Evolutionary conservation across 2,113 vertebrate species (phyloP), one percentile per base, ranked within the genome.

Genomic region (Noctilio leporinus): DNA sequence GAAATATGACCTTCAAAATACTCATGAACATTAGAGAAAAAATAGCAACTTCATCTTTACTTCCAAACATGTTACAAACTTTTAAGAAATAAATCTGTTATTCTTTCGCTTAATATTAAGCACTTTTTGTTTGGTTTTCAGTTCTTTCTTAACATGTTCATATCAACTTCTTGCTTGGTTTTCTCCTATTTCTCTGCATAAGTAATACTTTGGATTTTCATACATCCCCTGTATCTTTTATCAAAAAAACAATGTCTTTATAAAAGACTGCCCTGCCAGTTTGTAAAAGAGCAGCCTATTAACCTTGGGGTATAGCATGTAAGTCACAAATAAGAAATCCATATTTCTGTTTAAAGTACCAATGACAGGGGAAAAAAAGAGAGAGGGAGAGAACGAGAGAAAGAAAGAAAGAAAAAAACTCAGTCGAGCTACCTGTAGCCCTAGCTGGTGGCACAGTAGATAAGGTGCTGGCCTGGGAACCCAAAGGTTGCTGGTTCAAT

Each of bases 151-250:
- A 17, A 17, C 11, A 51, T 87, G 24, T 72, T 87, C 91, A 45
- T 65, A 59, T 91, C 76, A 67, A 33, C 26, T 89, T 86, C 67
- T 95, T 95, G 8, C 38, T 89, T 83, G 9, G 11, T 89, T 95
- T 94, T 47, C 4, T 92, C 55, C 86, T 73, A 12, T 82, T 95
- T 92, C 35, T 96, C 55, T 82, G 57, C 57, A 73, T 83, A 69
- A 86, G 45, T 88, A 75, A 38, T 91, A 69, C 35, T 69, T 82
- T 43, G 22, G 17, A 70, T 47, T 87, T 95, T 86, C 43, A 38
- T 53, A 64, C 75, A 73, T 83, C 10, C 78, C 14, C 20, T 92
- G 14, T n/a, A 30, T 86, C 6, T 57, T 92, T 96, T 84, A 47
- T 40, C 38, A 75, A 86, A 47, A 47, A 9, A 30, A 64, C 15